Evolutionary conservation across 2,113 vertebrate genomes (phyloP).

Genomic region (Microtus oregoni): DNA sequence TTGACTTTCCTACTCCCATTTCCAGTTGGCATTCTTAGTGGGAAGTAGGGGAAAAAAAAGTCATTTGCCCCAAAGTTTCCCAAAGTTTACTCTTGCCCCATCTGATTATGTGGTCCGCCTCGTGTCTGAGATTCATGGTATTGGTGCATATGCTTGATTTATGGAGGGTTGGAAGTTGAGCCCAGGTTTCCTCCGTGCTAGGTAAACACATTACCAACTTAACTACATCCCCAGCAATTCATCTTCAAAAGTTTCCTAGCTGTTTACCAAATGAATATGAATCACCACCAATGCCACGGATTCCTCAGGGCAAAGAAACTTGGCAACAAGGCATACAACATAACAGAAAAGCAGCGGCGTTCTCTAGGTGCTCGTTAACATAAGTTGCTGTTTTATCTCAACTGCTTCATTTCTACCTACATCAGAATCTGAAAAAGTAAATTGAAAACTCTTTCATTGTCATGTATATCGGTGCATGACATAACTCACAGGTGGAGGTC

Average conservation of each 20-base stretch:
- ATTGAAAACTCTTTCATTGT: neutral
- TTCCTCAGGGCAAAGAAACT: conserved; percentile 7
- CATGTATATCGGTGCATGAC: neutral
- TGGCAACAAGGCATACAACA: neutral
- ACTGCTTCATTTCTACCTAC: neutral
- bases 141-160: neutral
- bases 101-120: neutral
- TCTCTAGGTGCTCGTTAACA: conserved; percentile 19
- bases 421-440: neutral
- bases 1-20: neutral
- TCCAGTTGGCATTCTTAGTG: neutral
- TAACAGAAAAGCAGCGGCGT: neutral
- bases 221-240: neutral
- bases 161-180: neutral
- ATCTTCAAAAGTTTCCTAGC: neutral
- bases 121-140: neutral
- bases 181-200: neutral
- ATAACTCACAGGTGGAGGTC: neutral
- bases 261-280: neutral
- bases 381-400: neutral
- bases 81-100: neutral
- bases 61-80: neutral
- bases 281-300: neutral
- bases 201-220: neutral
- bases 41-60: neutral